phyloP scores from a whole-genome alignment of 2,113 vertebrate genomes.

The Illadopsis cleaveri region DNA sequence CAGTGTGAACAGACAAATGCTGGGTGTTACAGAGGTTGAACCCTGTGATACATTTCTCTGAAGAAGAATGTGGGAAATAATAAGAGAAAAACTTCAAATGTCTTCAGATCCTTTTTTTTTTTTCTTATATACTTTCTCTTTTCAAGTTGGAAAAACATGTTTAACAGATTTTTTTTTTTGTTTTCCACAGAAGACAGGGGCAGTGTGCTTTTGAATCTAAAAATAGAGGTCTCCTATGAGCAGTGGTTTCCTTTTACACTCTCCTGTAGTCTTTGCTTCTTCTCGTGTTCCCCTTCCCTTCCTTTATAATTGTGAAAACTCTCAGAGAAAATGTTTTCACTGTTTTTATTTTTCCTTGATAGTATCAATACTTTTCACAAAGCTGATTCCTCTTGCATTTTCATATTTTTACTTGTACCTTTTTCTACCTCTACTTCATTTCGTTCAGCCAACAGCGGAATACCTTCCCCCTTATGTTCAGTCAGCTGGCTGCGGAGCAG shows the following conservation, averaged over 20 bases:
- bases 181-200: neutral
- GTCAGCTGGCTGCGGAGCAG: neutral
- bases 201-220: neutral
- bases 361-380: neutral
- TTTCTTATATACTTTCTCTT: neutral
- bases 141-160: neutral
- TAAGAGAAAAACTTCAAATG: neutral
- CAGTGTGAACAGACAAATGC: neutral
- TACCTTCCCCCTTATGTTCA: neutral
- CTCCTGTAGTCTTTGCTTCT: neutral
- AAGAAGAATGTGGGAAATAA: neutral
- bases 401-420: neutral
- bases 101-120: neutral
- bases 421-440: neutral
- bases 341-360: neutral
- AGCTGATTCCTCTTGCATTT: neutral
- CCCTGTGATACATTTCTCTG: neutral
- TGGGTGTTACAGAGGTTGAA: neutral
- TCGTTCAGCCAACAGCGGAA: neutral
- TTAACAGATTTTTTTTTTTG: neutral
- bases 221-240: neutral
- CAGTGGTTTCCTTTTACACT: neutral
- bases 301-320: neutral
- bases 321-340: neutral
- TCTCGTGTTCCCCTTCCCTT: fast-evolving